Base-by-base conservation (phyloP, 1,140 invertebrate species). In the Tetramorium simillimum region DNA sequence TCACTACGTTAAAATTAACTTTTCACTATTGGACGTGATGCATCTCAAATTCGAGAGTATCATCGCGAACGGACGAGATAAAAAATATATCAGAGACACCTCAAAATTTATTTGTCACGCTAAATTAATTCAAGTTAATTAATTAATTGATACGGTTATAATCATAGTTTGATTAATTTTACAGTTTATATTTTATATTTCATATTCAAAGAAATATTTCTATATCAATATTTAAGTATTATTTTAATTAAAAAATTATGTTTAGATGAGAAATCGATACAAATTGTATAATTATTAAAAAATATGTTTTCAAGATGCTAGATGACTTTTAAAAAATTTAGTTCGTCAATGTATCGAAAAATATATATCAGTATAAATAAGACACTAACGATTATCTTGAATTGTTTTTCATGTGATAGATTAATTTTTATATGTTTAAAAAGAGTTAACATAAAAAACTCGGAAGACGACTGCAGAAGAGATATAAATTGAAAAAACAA, bases 1-100 rank as follows among this genome's bases (percentile, higher is more conserved):
- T 58, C 24, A 49, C 40, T 37, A 9, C 10, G 5, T 46, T 75
- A 40, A 16, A 84, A 84, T 84, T 60, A 84, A 84, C n/a, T 73
- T 73, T 60, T 62, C 56, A 60, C 21, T 33, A 33, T 33, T 28
- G 10, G 6, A 51, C 24, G 37, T 56, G 24, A 0, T 43, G 51
- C 33, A 70, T 60, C 40, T 82, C 51, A 24, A 58, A 72, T 73
- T 58, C 12, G 16, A 43, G 21, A 21, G 18, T 33, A 53, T 33
- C 7, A 6, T 43, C 3, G 51, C 37, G 37, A 70, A 56, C 33
- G 24, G 28, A n/a, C 16, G 16, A 33, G 7, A 3, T 18, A 12
- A 58, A 70, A 46, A 73, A n/a, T 7, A 43, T 33, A 49, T 7
- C 4, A 21, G 3, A 3, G 24, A 18, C 12, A 10, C 1, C 18